Base-by-base conservation (phyloP, 2,113 vertebrate species). In the Potamarius usumacintae region DNA sequence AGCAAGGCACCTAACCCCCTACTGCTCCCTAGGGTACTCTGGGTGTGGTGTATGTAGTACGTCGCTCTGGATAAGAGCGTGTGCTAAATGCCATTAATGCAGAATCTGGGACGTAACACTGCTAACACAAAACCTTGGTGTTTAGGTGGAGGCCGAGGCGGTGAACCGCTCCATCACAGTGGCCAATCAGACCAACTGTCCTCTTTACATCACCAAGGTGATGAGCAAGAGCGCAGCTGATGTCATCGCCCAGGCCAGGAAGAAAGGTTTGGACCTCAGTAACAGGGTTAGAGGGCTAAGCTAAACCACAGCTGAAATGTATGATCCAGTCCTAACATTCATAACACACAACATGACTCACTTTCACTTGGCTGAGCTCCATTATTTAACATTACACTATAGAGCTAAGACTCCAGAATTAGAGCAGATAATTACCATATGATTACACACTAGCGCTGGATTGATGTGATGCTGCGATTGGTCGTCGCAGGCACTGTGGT, bases 101-200 rank as follows among this genome's bases (percentile, higher is more conserved):
- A 60, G 42, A 15, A 50, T 30, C 7, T 20, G 27, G 25, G 60
- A 53, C 22, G 42, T 65, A 27, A 60, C 48, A 30, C 0, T 48
- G 60, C 6, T 67, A 48, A 86, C 25, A 3, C 58, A 6, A 18
- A 8, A 60, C 17, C 14, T 65, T 48, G 8, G 58, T 55, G 48
- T 65, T 2, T 91, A 99, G 98, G 98, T 99, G 30, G 98, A 99
- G 94, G 98, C 98, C 0, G 98, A 99, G 93, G 98, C 98, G 0
- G 98, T 99, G 57, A 99, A 99, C 91, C 96, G 98, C 69, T 96
- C 97, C 0, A 97, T 99, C 88, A 99, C 98, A 27, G 97, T 99
- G 0, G 98, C 97, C 93, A 99, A 99, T 94, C 98, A 99, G 94
- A 99, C 98, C 94, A 99, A 99, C 95, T 99, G 98, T 85, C 98